Conservation (phyloP, 2,797 vertebrate species). For the Valencia hispanica region DNA sequence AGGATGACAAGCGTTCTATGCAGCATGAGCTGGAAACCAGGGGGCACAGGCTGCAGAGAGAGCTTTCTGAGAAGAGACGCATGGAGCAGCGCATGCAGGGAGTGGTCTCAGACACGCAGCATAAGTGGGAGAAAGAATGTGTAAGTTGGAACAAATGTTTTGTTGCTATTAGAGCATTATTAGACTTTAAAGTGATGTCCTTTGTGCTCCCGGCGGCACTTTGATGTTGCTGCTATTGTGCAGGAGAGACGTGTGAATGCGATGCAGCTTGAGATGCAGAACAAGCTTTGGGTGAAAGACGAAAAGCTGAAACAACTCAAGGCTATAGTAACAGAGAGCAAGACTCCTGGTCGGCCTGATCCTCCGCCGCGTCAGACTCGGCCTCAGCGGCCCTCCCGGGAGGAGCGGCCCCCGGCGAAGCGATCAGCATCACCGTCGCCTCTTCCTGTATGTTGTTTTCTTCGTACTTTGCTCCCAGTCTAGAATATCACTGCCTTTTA, state of each 20-base stretch:
- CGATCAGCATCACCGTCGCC: conserved; percentile 79
- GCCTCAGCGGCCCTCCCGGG: conserved; percentile 65
- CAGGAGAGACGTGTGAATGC: conserved; percentile 93
- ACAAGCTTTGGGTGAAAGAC: conserved; percentile 98
- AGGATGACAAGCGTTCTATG: conserved; percentile 90
- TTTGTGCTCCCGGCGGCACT: not conserved
- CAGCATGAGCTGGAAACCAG: conserved; percentile 89
- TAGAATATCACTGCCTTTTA: not conserved
- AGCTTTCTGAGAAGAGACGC: conserved; percentile 88
- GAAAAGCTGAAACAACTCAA: conserved; percentile 98
- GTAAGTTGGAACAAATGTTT: conserved; percentile 80
- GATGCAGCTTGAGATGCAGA: conserved; percentile 97
- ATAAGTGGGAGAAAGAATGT: conserved; percentile 97
- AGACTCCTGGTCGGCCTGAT: conserved; percentile 59
- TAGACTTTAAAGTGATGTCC: not conserved
- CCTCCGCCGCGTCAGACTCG: conserved; percentile 72
- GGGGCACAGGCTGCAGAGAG: conserved; percentile 87
- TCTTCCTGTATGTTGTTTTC: conserved; percentile 80
- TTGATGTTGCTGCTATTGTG: not conserved
- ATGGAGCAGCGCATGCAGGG: conserved; percentile 92
- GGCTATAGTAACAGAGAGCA: conserved; percentile 92
- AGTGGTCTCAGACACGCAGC: conserved; percentile 86
- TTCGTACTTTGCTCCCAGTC: not conserved
- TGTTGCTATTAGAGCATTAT: not conserved
- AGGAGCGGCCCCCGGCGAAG: conserved; percentile 56